A percentile compares a stretch with the other conserved stretches of the same genome.
Conservation (phyloP, 2,113 vertebrate species). For the Falco punctatus region DNA sequence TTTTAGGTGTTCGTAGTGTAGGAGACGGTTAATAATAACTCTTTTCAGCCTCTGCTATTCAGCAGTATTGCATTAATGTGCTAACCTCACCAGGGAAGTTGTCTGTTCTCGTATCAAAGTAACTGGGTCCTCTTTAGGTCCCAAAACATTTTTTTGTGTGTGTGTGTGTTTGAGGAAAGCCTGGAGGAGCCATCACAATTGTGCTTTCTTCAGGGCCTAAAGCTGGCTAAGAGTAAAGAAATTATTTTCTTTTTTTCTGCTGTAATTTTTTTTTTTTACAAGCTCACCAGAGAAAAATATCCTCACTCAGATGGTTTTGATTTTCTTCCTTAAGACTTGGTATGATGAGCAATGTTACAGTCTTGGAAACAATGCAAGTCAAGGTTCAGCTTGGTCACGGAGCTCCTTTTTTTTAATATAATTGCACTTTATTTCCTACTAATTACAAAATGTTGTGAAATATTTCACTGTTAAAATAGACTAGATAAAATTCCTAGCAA, state of each 20-base stretch:
- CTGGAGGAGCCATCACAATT: neutral
- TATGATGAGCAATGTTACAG: neutral
- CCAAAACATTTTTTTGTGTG: neutral
- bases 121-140: neutral
- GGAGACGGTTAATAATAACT: neutral
- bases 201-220: neutral
- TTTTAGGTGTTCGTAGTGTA: neutral
- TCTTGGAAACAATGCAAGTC: constrained; percentile 17
- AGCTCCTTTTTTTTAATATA: constrained; percentile 2
- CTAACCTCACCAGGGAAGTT: neutral
- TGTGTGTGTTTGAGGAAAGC: neutral
- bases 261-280: neutral
- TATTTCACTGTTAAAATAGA: neutral
- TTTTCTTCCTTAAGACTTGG: constrained; percentile 16
- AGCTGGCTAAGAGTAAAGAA: neutral
- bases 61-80: neutral
- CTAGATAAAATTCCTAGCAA: neutral
- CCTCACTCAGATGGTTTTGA: constrained; percentile 32
- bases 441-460: neutral
- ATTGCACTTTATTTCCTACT: neutral
- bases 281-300: neutral
- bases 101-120: neutral
- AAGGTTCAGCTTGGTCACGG: neutral
- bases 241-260: neutral
- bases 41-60: neutral